These are phyloP conservation scores for Drosophila ananassae DNA, from an alignment of 1,140 invertebrate genomes.

Conservation along the genomic window DNA sequence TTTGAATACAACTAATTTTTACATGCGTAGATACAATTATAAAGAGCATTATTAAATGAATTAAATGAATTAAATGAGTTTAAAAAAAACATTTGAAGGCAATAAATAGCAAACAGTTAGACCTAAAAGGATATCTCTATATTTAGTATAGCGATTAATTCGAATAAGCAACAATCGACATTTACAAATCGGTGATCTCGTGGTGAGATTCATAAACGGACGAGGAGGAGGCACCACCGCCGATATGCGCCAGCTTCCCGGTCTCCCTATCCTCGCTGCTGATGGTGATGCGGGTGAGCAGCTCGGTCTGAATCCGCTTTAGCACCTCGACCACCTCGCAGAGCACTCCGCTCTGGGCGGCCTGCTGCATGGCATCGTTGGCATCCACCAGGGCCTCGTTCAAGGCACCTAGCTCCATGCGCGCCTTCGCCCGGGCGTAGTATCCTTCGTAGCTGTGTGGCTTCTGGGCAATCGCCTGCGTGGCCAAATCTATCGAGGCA, in stretches of 20 bases:
- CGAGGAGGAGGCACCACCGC: constrained; percentile 40
- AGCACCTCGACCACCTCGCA: constrained; percentile 76
- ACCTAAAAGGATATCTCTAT: constrained; percentile 38
- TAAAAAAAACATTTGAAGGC: constrained; percentile 51
- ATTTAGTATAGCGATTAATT: constrained; percentile 52
- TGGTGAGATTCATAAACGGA: constrained; percentile 76
- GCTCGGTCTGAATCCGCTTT: constrained; percentile 77
- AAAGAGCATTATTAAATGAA: constrained; percentile 36
- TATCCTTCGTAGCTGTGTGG: constrained; percentile 96
- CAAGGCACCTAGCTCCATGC: constrained; percentile 87
- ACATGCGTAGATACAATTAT: constrained; percentile 54
- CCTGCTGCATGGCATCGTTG: constrained; percentile 84
- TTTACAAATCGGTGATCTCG: constrained; percentile 83
- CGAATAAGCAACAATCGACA: constrained; percentile 56
- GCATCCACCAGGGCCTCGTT: constrained; percentile 86
- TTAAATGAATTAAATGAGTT: constrained; percentile 48
- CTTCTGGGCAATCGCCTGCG: constrained; percentile 92
- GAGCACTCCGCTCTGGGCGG: constrained; percentile 74
- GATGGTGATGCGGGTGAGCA: constrained; percentile 72
- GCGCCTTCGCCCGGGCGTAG: constrained; percentile 94
- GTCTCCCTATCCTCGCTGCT: constrained; percentile 60
- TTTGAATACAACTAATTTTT: constrained; percentile 55
- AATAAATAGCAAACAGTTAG: constrained; percentile 73
- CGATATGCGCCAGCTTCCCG: constrained; percentile 19
- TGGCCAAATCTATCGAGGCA: constrained; percentile 94